Evolutionary conservation across 2,113 vertebrate species (phyloP), one percentile per base, ranked within the genome.

Genomic region (Bambusicola thoracicus): DNA sequence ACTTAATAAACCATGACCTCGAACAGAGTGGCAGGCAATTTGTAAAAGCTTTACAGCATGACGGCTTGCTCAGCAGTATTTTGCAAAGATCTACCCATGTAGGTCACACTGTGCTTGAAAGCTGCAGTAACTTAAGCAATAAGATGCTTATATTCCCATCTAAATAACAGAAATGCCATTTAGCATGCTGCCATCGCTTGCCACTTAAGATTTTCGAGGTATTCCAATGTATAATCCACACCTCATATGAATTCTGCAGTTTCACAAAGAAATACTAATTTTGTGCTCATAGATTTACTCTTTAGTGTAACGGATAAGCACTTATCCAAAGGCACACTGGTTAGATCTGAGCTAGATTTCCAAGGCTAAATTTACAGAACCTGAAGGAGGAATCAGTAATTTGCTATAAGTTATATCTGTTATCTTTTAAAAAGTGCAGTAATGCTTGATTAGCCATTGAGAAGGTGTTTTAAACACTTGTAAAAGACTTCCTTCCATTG

Each of bases 1-100:
- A 56, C 46, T 79, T 90, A 86, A 86, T n/a, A 90, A 62, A 83
- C 20, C 73, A 48, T 72, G 92, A 90, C 74, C 80, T 89, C 96
- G 66, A 95, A 66, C 5, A 7, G 27, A 84, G 74, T 65, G 55
- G 21, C 43, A 78, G 43, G 51, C 77, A 93, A 89, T 93, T 90
- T 92, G 62, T 68, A 58, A 63, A 69, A 72, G 27, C 75, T 30
- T 67, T 74, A 48, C 5, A 2, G 12, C 36, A 44, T 41, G 41
- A 81, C 32, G 48, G 66, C 78, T 89, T 90, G 74, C 48, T 93
- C 83, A 94, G 86, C 83, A 76, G 22, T 12, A 56, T 75, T 84
- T 84, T 43, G 24, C 59, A 81, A 87, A 93, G 56, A 94, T 65
- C 34, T 21, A 78, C 48, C 16, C 0, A 0, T 51, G 62, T 46